Evolutionary conservation across 2,797 vertebrate genomes (phyloP).

Genomic region (Pogonophryne albipinna): DNA sequence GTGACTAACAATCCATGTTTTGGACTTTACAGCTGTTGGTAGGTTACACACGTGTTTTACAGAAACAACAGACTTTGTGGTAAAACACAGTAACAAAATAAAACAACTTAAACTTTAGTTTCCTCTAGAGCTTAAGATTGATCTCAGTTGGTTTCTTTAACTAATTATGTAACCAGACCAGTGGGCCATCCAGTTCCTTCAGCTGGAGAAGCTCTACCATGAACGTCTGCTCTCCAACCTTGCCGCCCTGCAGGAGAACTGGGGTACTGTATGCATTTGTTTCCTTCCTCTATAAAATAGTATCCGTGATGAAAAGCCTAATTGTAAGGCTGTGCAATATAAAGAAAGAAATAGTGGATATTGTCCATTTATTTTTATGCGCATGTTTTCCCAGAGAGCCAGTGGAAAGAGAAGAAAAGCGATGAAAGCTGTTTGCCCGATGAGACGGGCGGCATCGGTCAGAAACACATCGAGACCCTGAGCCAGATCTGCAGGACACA

Average conservation of each 20-base stretch:
- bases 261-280: constrained; percentile 85
- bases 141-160: constrained; percentile 69
- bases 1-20: background rate
- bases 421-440: constrained; percentile 43
- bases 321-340: background rate
- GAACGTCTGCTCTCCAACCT: constrained; percentile 95
- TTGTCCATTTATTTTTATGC: background rate
- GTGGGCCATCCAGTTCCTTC: constrained; percentile 94
- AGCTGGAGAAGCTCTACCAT: constrained; percentile 95
- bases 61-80: background rate
- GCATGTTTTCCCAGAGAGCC: constrained; percentile 86
- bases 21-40: background rate
- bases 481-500: constrained; percentile 92
- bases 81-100: background rate
- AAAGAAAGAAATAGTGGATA: background rate
- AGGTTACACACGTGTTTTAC: background rate
- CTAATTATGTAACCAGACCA: constrained; percentile 84
- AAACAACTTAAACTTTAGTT: too few relatives aligned
- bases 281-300: background rate
- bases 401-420: constrained; percentile 81
- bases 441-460: constrained; percentile 77
- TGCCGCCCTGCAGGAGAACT: constrained; percentile 90
- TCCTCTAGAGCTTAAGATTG: background rate
- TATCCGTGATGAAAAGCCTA: background rate
- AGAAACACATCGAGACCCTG: constrained; percentile 89